Base-by-base conservation (phyloP, 2,888 invertebrate genomes). In the Eudemis profundana region DNA sequence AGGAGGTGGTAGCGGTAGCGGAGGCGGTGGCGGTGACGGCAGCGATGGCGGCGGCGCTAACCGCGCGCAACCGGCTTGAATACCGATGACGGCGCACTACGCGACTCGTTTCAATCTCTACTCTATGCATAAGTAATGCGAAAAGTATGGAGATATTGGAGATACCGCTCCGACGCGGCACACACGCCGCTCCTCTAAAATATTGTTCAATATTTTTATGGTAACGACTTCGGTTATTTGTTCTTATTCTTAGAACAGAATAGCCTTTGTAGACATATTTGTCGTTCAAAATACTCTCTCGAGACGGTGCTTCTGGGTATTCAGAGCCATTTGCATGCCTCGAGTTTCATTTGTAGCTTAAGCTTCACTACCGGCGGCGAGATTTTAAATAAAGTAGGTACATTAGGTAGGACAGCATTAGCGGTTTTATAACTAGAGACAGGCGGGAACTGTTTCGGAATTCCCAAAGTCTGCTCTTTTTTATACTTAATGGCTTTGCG, bases 81-180 rank as follows among this genome's bases (percentile, higher is more conserved):
- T 89, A 85, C 87, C 87, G 88, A 89, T 90, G 89, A 89, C 86
- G 83, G 73, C 69, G 78, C 88, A 83, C 87, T 85, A 84, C 86
- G 78, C 81, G 79, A 84, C 84, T 83, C 89, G 88, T 86, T 90
- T 89, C 91, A 91, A 91, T 91, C 90, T 90, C 83, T 89, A 89
- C 83, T 87, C 91, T 90, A 90, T 90, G 90, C 90, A 90, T 92
- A 90, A 90, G 84, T 91, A 90, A 92, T 92, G 88, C 84, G 87
- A 86, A 90, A 90, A 89, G 89, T 90, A 88, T 89, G 89, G 87
- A 88, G 85, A 87, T 86, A 79, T 81, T 89, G 89, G 87, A 88
- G 85, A 87, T 86, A 79, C 82, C 78, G 78, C 84, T 74, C 77
- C 83, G 78, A 81, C 81, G 83, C 86, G 84, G 83, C 81, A 83